Conservation (phyloP, 1,140 invertebrate species). For the Drosophila lacertosa region DNA sequence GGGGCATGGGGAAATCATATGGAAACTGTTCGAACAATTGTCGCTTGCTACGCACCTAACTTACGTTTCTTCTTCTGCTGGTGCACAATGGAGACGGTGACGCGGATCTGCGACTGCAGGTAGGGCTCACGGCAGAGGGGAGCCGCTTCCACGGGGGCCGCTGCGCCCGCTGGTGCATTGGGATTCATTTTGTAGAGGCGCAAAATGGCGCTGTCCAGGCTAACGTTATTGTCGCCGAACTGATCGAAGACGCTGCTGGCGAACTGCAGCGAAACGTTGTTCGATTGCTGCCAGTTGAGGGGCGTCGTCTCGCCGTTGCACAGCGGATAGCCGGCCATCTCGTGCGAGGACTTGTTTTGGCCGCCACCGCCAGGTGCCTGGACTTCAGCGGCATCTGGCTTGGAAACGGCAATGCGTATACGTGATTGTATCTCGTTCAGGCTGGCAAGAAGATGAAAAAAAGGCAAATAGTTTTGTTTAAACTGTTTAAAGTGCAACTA, state of each 20-base stretch:
- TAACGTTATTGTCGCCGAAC: constrained; percentile 44
- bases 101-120: constrained; percentile 71
- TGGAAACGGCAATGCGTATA: constrained; percentile 57
- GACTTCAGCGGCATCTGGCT: constrained; percentile 39
- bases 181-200: constrained; percentile 76
- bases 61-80: constrained; percentile 79
- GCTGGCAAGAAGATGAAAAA: constrained; percentile 34
- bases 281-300: constrained; percentile 57
- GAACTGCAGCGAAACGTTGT: constrained; percentile 72
- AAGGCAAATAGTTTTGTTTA: constrained; percentile 12
- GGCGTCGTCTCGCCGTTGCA: constrained; percentile 68
- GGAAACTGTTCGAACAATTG: not conserved
- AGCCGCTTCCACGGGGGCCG: not conserved
- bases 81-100: constrained; percentile 77
- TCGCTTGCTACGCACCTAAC: constrained; percentile 49
- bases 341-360: constrained; percentile 46
- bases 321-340: constrained; percentile 75
- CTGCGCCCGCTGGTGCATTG: constrained; percentile 22
- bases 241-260: constrained; percentile 64
- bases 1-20: not conserved
- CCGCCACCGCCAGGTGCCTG: constrained; percentile 24
- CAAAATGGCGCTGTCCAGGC: constrained; percentile 70
- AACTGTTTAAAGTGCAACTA: constrained; percentile 3
- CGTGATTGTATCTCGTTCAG: constrained; percentile 62
- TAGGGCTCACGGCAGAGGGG: constrained; percentile 50